Conservation (phyloP, 2,888 invertebrate genomes). For the Netelia inedita region DNA sequence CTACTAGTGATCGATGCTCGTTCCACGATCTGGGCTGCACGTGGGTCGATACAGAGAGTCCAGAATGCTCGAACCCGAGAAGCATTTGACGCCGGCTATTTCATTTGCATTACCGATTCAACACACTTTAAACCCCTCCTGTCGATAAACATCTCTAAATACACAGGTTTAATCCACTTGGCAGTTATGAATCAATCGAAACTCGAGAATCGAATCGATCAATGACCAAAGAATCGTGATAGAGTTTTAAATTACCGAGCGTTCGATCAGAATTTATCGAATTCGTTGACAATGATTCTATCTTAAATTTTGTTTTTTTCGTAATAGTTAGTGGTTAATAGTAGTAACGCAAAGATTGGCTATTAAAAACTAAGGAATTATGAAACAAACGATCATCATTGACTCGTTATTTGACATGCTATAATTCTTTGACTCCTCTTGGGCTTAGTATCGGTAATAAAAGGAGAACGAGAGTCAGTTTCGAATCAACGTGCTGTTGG, state of each 20-base stretch:
- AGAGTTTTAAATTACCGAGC: not conserved
- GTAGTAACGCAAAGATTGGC: too few relatives aligned
- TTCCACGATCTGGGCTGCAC: slow-evolving; percentile 68
- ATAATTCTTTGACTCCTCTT: too few relatives aligned
- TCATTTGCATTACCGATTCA: slow-evolving; percentile 5
- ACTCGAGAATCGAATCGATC: not conserved
- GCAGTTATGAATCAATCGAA: slow-evolving; percentile 2
- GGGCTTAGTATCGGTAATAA: not conserved
- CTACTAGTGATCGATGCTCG: slow-evolving; percentile 67
- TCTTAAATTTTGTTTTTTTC: too few relatives aligned
- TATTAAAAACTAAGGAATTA: too few relatives aligned
- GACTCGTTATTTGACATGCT: too few relatives aligned
- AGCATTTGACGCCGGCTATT: slow-evolving; percentile 55
- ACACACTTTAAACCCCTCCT: slow-evolving; percentile 14
- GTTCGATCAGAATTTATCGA: not conserved
- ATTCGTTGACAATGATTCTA: not conserved
- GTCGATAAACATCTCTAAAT: slow-evolving; percentile 22
- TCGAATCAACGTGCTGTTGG: slow-evolving; percentile 24
- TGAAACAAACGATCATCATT: too few relatives aligned
- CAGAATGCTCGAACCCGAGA: slow-evolving; percentile 57
- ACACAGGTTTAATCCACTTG: slow-evolving; percentile 22
- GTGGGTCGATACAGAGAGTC: slow-evolving; percentile 66
- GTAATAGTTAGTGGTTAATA: too few relatives aligned
- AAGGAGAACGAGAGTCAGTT: not conserved
- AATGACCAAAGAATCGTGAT: not conserved